Evolutionary conservation across 2,797 vertebrate genomes (phyloP), one percentile per base, ranked within the genome.

Genomic region (Hipposideros larvatus): DNA sequence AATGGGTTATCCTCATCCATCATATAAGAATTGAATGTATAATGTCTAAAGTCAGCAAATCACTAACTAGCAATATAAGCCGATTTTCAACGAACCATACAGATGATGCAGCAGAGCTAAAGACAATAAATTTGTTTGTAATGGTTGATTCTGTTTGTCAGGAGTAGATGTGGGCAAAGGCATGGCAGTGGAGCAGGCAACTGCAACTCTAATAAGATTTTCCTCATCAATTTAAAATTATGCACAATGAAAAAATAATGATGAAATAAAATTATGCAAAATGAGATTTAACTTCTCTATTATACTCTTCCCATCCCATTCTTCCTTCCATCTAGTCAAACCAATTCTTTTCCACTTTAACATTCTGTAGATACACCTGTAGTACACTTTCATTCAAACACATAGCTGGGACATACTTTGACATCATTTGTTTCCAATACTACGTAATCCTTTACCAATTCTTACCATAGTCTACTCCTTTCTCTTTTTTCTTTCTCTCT

Each of bases 51-150:
- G 16, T 59, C 18, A 2, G 75, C 34, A 82, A 84, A 74, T 26
- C 70, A 51, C 46, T 57, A 83, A 31, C 70, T 14, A 85, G 46
- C 41, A 53, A 22, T 78, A 48, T 34, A 82, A 89, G 37, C 10
- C 37, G 57, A 43, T 83, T 87, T 90, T 86, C 96, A 95, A 66
- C 8, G 57, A 65, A 71, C 43, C 41, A 37, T 83, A 53, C 43
- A 70, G 86, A 66, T 55, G 57, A 78, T n/a, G 55, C 82, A 63
- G 31, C 51, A 71, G 37, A 70, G 80, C 37, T 53, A 63, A 79
- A 85, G 15, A 87, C 14, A 63, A 79, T 16, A 63, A 14, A 8
- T 7, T 63, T 53, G 31, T 55, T 46, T 90, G 57, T 37, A 63
- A 34, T 28, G 10, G 19, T 87, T 92, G 18, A 68, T 70, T 51